Evolutionary conservation across 2,113 vertebrate genomes (phyloP), one percentile per base, ranked within the genome.

Genomic region (Sturnira hondurensis): DNA sequence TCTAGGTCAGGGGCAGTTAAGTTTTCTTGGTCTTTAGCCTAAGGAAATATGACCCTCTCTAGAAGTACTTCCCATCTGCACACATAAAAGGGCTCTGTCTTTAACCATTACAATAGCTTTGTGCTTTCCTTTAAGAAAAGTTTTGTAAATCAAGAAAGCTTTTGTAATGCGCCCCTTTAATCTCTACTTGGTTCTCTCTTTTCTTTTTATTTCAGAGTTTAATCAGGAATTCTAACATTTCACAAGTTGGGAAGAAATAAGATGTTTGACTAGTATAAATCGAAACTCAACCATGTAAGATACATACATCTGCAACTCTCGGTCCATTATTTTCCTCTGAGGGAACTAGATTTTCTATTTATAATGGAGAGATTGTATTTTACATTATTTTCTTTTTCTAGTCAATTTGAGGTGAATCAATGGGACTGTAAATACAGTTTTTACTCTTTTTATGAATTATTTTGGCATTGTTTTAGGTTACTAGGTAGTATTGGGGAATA

Each of bases 141-240:
- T 93, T 98, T 92, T 96, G 89, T 94, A 95, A 96, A 73, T 97
- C 93, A 97, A 95, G 96, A 97, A 97, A 95, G 85, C 95, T 97
- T 97, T 95, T 97, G 96, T 96, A 82, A 84, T 71, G 50, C 33
- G 43, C 65, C 89, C 88, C 77, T 94, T 96, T 96, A 86, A 94
- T 96, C 77, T 96, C 78, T 65, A 16, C 33, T 97, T 87, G 36
- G 61, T 95, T 94, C 61, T 97, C 43, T 43, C 38, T 68, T 3
- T 93, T 90, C 38, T 78, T 92, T 94, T 89, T 93, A 91, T 95
- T 97, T 95, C 89, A 70, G 56, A 89, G 47, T 91, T 96, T 80
- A 90, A 89, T 80, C 68, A 86, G 73, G 68, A 91, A 96, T 77
- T 93, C 93, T 96, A 92, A 85, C 67, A 88, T 95, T 97, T 96